These are phyloP conservation scores for Melanostoma mellinum DNA, from an alignment of 2,888 invertebrate genomes.

Conservation along the genomic window DNA sequence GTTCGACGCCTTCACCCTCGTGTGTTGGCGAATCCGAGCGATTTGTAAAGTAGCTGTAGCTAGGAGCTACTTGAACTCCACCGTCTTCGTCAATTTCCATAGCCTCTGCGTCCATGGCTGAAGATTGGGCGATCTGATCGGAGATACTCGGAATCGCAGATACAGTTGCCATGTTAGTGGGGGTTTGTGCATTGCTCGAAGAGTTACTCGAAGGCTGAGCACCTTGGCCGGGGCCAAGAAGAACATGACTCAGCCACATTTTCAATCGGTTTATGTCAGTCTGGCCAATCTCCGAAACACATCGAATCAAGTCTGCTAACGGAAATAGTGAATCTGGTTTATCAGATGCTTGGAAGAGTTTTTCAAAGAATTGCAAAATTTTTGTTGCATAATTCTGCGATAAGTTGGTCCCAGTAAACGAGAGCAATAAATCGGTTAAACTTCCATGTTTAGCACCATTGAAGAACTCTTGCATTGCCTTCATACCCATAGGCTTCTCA, in stretches of 20 bases:
- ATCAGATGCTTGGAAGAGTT: slow-evolving; percentile 86
- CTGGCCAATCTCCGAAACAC: slow-evolving; percentile 86
- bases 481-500: slow-evolving; percentile 90
- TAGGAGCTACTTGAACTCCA: slow-evolving; percentile 77
- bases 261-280: slow-evolving; percentile 86
- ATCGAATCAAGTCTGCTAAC: slow-evolving; percentile 86
- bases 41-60: slow-evolving; percentile 82
- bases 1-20: slow-evolving; percentile 81
- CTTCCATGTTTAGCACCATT: slow-evolving; percentile 86
- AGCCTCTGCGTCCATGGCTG: slow-evolving; percentile 78
- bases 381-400: slow-evolving; percentile 88
- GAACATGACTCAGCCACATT: slow-evolving; percentile 86
- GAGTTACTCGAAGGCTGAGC: slow-evolving; percentile 81
- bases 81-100: slow-evolving; percentile 83
- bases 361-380: slow-evolving; percentile 91
- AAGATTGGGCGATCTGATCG: slow-evolving; percentile 79
- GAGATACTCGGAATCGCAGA: slow-evolving; percentile 81
- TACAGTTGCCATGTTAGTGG: slow-evolving; percentile 82
- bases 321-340: slow-evolving; percentile 85
- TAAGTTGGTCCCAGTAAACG: slow-evolving; percentile 89
- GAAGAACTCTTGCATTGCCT: slow-evolving; percentile 92
- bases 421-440: slow-evolving; percentile 90
- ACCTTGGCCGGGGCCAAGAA: slow-evolving; percentile 84
- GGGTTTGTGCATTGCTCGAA: slow-evolving; percentile 83
- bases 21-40: slow-evolving; percentile 80